A percentile compares a stretch with the other conserved stretches of the same genome.
These are phyloP conservation scores for Acleris laterana DNA, from an alignment of 2,888 invertebrate species.

Conservation along the genomic window DNA sequence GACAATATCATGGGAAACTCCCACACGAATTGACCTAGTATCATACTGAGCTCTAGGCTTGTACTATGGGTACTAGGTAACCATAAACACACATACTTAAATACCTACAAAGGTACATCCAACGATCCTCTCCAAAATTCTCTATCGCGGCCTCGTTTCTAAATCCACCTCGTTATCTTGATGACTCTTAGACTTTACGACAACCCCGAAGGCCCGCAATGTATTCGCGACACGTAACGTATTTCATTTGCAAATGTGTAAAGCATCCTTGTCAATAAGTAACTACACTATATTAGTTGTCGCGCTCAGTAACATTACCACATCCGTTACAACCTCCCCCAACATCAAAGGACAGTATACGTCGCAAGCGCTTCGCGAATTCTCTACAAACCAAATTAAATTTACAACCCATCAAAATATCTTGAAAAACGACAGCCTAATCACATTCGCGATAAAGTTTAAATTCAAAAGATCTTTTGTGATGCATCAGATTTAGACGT, in stretches of 20 bases:
- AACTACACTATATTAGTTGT: constrained; percentile 39
- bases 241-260: constrained; percentile 12
- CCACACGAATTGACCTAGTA: no score
- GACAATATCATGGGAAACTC: neutral
- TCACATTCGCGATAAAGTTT: constrained; percentile 20
- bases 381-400: constrained; percentile 46
- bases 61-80: no score
- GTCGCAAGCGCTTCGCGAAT: constrained; percentile 54
- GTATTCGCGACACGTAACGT: constrained; percentile 4
- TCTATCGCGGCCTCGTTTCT: neutral
- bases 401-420: constrained; percentile 38
- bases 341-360: constrained; percentile 54
- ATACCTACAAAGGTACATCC: neutral
- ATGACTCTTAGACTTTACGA: neutral
- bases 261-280: constrained; percentile 12
- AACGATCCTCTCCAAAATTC: neutral
- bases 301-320: constrained; percentile 46
- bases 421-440: constrained; percentile 19
- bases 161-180: neutral
- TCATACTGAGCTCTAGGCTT: no score
- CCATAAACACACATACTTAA: no score
- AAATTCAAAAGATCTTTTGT: neutral
- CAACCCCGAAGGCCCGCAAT: neutral
- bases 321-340: constrained; percentile 52
- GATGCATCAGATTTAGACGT: constrained; percentile 33